A percentile compares a stretch with the other conserved stretches of the same genome.
These are phyloP conservation scores for Lithobius niger DNA, from an alignment of 1,140 invertebrate genomes.

Conservation along the genomic window DNA sequence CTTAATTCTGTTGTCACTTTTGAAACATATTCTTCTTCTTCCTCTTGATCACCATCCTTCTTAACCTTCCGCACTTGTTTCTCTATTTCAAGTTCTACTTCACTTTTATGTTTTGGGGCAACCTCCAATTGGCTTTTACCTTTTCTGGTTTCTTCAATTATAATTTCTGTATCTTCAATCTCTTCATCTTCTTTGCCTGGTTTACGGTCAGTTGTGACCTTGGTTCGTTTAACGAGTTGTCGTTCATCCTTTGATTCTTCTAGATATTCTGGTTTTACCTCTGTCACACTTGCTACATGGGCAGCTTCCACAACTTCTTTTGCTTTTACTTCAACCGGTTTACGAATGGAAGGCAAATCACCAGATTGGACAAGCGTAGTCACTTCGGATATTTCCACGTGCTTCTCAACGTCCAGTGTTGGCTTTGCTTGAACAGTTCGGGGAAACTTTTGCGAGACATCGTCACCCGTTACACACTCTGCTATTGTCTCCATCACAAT, in stretches of 20 bases:
- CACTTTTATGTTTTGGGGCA: not conserved
- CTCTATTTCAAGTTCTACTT: not conserved
- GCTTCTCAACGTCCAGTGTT: not conserved
- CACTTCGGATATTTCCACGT: not conserved
- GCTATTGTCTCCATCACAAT: not conserved
- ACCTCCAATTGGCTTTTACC: not conserved
- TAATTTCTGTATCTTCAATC: not conserved
- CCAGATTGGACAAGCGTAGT: not conserved
- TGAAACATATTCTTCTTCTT: not conserved
- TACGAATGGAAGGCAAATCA: not conserved
- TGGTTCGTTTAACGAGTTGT: not conserved
- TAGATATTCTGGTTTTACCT: not conserved
- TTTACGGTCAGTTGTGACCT: too few relatives aligned
- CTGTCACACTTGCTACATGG: not conserved
- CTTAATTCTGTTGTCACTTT: not conserved
- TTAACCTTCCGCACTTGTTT: not conserved
- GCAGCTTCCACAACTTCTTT: not conserved
- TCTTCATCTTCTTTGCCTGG: not conserved
- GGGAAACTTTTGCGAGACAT: not conserved
- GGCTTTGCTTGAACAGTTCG: not conserved
- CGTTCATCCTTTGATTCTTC: not conserved
- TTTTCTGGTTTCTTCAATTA: not conserved
- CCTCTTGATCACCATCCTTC: not conserved
- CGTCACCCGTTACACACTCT: not conserved
- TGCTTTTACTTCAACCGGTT: slow-evolving; percentile 1